Evolutionary conservation across 2,888 invertebrate species (phyloP).

Genomic region (Rhorus exstirpatorius): DNA sequence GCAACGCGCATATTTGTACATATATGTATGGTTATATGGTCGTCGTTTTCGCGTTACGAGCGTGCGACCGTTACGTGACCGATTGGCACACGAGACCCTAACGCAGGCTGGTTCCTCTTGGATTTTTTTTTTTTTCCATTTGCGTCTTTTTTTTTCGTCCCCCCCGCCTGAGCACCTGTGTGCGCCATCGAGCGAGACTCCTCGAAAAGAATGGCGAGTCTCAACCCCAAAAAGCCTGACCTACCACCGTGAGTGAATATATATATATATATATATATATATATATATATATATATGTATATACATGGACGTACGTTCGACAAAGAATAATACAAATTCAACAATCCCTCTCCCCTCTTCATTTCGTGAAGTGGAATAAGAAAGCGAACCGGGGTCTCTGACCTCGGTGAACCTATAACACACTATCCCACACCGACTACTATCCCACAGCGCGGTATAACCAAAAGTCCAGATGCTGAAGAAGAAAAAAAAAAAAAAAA

Average conservation of each 20-base stretch:
- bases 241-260: constrained; percentile 58
- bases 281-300: background rate
- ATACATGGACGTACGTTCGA: constrained; percentile 42
- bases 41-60: constrained; percentile 80
- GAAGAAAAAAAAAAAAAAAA: constrained; percentile 39
- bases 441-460: constrained; percentile 49
- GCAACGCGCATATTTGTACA: background rate
- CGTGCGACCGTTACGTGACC: constrained; percentile 85
- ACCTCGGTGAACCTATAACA: constrained; percentile 66
- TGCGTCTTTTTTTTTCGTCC: constrained; percentile 58
- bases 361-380: constrained; percentile 66
- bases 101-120: constrained; percentile 63
- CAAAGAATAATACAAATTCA: constrained; percentile 66
- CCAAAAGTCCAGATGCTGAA: constrained; percentile 64
- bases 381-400: constrained; percentile 67
- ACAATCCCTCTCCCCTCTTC: constrained; percentile 33
- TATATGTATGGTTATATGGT: constrained; percentile 35
- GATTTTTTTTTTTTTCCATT: constrained; percentile 39
- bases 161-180: constrained; percentile 74
- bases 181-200: constrained; percentile 67
- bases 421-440: constrained; percentile 53
- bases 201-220: constrained; percentile 63
- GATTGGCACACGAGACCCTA: constrained; percentile 81
- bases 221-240: constrained; percentile 69
- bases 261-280: too few species aligned